A percentile compares a stretch with the other conserved stretches of the same genome.
Conservation (phyloP, 2,797 vertebrate species). For the Smutsia gigantea region DNA sequence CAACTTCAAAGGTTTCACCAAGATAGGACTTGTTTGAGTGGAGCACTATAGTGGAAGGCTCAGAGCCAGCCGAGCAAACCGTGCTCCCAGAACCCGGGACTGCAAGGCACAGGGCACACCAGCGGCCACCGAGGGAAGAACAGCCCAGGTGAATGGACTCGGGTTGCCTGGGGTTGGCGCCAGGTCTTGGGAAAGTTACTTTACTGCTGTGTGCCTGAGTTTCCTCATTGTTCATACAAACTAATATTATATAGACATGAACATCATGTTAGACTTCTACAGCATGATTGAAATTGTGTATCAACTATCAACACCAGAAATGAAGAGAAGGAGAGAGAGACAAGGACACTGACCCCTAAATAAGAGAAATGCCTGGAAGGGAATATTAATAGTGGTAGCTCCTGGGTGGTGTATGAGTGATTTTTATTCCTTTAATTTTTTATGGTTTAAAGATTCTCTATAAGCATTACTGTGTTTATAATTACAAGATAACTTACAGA, state of each 20-base stretch:
- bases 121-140: neutral
- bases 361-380: neutral
- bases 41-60: neutral
- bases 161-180: neutral
- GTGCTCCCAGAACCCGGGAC: neutral
- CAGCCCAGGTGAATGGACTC: neutral
- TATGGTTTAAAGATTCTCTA: neutral
- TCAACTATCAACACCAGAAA: conserved; percentile 16
- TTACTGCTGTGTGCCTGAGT: neutral
- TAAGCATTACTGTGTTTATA: neutral
- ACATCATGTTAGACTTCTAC: neutral
- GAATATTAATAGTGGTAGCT: neutral
- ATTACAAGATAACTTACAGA: conserved; percentile 7
- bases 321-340: neutral
- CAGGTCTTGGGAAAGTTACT: neutral
- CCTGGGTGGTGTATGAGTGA: neutral
- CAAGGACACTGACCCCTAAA: neutral
- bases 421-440: neutral
- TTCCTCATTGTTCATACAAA: neutral
- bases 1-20: conserved; percentile 54
- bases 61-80: neutral
- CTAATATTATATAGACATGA: neutral
- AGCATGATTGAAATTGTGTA: neutral
- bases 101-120: neutral
- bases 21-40: neutral